Evolutionary conservation across 2,113 vertebrate species (phyloP), one percentile per base, ranked within the genome.

Genomic region (Passer montanus): DNA sequence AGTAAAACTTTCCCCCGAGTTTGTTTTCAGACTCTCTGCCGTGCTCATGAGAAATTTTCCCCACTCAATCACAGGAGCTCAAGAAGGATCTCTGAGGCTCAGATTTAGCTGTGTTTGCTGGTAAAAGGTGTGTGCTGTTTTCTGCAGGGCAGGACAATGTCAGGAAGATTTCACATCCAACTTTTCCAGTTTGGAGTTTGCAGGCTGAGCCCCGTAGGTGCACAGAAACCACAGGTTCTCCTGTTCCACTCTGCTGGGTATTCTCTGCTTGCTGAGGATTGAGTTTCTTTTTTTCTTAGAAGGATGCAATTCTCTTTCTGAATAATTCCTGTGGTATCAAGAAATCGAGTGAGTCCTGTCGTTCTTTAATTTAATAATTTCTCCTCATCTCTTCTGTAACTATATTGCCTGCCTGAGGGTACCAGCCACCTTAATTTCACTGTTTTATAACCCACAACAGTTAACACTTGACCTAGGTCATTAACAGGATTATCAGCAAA

Each of bases 401-500:
- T 96, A 89, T 97, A 95, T 77, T 96, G 91, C 97, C 97, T 96
- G 98, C 98, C 97, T 66, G 94, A 95, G 97, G 98, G 97, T 98
- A 97, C 91, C 75, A 97, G 97, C 96, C 97, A 97, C 97, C 97
- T 98, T 98, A 98, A 98, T 98, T 98, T 98, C 96, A 92, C 97
- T 98, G 96, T 95, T 98, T 98, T 97, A 98, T 98, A 98, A 98
- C 97, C 97, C 97, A 95, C 97, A 98, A 98, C 97, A 98, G 98
- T 98, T 98, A 98, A 98, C 98, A 98, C 98, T 98, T 98, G 98
- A 98, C 98, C 98, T 96, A 94, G 97, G 98, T 98, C 98, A 98
- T 98, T 98, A 98, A 98, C 98, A 98, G 98, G 98, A 98, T 98
- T 98, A 98, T 98, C 97, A 98, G 97, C 97, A 98, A 98, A 98